A percentile compares a stretch with the other conserved stretches of the same genome.
Conservation (phyloP, 2,797 vertebrate species). For the Paguma larvata region DNA sequence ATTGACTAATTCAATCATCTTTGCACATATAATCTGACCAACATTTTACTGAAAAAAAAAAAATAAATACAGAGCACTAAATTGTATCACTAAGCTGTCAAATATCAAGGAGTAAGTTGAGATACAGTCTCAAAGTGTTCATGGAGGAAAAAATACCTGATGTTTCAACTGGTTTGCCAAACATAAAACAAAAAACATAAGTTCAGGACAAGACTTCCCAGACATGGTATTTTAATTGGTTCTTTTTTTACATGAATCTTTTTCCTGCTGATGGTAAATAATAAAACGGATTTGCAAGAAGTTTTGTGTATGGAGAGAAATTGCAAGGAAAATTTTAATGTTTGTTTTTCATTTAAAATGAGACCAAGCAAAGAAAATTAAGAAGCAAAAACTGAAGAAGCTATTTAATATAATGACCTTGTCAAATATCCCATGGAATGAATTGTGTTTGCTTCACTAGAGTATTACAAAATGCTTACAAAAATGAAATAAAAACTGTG, state of each 20-base stretch:
- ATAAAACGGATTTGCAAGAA: not conserved
- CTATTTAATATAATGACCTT: slow-evolving; percentile 53
- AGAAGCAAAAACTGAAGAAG: slow-evolving; percentile 49
- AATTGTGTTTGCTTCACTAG: not conserved
- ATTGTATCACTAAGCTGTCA: not conserved
- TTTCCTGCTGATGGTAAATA: slow-evolving; percentile 34
- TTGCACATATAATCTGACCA: slow-evolving; percentile 32
- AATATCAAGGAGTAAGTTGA: not conserved
- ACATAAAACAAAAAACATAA: not conserved
- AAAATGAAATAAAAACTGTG: slow-evolving; percentile 65
- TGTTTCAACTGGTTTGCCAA: not conserved
- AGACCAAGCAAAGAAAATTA: slow-evolving; percentile 66
- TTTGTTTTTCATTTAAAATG: slow-evolving; percentile 74
- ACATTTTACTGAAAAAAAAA: slow-evolving; percentile 33
- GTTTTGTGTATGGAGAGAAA: slow-evolving; percentile 63
- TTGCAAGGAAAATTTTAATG: not conserved
- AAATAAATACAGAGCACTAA: not conserved
- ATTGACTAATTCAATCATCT: slow-evolving; percentile 65
- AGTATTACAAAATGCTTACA: slow-evolving; percentile 44
- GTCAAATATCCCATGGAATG: slow-evolving; percentile 20
- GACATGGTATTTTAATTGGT: not conserved
- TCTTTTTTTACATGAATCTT: slow-evolving; percentile 12
- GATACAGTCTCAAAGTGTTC: not conserved
- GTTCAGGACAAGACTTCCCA: not conserved
- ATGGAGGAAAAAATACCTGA: not conserved